phyloP scores from a whole-genome alignment of 2,113 vertebrate genomes.

The Oriolus oriolus region DNA sequence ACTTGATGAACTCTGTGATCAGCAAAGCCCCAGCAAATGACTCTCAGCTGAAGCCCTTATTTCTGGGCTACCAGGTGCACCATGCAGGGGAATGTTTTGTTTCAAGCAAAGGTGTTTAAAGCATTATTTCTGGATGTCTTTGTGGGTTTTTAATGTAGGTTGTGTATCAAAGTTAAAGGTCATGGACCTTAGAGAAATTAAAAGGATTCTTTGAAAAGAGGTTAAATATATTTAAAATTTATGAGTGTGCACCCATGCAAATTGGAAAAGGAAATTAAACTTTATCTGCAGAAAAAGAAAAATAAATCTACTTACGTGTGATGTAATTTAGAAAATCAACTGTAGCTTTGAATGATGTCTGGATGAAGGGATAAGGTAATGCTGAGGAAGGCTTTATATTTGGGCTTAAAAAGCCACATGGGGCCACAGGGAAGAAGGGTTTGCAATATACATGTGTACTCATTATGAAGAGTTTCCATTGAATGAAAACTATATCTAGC shows the following conservation, averaged over 20 bases:
- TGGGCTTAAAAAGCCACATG: conserved; percentile 15
- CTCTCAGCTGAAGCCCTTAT: not conserved
- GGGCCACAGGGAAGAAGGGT: not conserved
- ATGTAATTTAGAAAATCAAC: conserved; percentile 50
- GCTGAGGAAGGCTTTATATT: conserved; percentile 40
- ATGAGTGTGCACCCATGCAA: conserved; percentile 35
- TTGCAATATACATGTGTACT: not conserved
- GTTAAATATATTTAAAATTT: conserved; percentile 48
- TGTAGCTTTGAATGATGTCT: conserved; percentile 37
- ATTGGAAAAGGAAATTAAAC: conserved; percentile 57
- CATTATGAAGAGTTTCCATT: not conserved
- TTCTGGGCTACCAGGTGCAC: not conserved
- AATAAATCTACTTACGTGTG: conserved; percentile 38
- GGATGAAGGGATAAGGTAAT: conserved; percentile 9
- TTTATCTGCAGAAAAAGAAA: conserved; percentile 35
- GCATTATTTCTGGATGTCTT: not conserved
- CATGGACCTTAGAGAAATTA: conserved; percentile 16
- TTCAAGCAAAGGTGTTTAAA: not conserved
- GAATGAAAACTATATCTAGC: not conserved
- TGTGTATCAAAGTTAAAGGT: conserved; percentile 25
- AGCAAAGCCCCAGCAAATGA: not conserved
- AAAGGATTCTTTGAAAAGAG: conserved; percentile 39
- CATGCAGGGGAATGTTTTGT: not conserved
- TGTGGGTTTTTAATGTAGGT: not conserved
- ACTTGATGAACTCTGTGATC: not conserved